These are phyloP conservation scores for Carlito syrichta DNA, from an alignment of 2,113 vertebrate species.

Conservation along the genomic window DNA sequence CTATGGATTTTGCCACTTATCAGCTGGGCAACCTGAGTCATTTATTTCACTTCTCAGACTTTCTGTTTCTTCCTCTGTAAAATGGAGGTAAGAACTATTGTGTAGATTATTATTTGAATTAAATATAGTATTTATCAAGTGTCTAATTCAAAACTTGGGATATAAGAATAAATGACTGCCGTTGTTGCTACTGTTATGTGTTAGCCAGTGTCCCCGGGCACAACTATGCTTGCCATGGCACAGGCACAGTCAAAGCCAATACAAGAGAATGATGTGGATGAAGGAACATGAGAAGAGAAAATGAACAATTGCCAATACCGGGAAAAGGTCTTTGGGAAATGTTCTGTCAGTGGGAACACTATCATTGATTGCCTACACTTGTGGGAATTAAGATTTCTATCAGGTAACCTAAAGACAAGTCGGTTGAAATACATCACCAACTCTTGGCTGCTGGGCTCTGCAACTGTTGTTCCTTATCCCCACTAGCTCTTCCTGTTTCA, in stretches of 20 bases:
- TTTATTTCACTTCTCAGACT: background rate
- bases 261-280: background rate
- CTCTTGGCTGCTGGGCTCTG: background rate
- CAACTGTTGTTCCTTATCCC: background rate
- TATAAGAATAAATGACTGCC: background rate
- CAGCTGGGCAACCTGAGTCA: background rate
- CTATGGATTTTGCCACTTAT: background rate
- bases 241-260: background rate
- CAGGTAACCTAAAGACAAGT: background rate
- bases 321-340: background rate
- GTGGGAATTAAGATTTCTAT: constrained; percentile 31
- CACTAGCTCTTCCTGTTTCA: background rate
- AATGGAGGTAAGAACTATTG: background rate
- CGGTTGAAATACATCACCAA: background rate
- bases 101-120: background rate
- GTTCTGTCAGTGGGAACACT: background rate
- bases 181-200: background rate
- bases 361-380: background rate
- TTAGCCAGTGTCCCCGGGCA: background rate
- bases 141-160: background rate
- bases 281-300: constrained; percentile 32
- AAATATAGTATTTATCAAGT: background rate
- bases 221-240: background rate
- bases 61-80: background rate
- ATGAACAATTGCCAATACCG: background rate